phyloP scores from a whole-genome alignment of 2,888 invertebrate genomes.

The Bembecia ichneumoniformis region DNA sequence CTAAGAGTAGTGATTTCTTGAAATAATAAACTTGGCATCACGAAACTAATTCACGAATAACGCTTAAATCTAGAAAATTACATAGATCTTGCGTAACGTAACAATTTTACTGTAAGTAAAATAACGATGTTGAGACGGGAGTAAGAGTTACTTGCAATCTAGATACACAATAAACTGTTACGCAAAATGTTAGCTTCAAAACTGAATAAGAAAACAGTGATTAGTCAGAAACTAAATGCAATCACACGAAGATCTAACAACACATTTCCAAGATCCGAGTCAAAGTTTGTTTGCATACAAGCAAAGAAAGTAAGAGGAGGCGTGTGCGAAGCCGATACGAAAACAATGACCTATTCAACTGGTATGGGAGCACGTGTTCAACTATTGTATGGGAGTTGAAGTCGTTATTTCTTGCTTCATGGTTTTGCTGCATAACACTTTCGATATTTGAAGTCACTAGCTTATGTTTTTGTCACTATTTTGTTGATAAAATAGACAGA shows the following conservation, averaged over 20 bases:
- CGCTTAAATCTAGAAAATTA: not conserved
- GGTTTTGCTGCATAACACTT: not conserved
- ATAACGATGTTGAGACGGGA: not conserved
- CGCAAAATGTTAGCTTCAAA: too few relatives aligned
- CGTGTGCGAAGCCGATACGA: conserved; percentile 30
- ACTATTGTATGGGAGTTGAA: conserved; percentile 1
- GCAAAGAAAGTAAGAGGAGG: conserved; percentile 36
- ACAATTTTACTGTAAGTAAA: not conserved
- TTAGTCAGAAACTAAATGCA: too few relatives aligned
- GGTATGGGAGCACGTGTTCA: conserved; percentile 7
- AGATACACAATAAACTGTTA: too few relatives aligned
- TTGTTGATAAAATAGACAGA: too few relatives aligned
- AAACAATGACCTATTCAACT: conserved; percentile 31
- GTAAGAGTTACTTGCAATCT: too few relatives aligned
- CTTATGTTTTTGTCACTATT: too few relatives aligned
- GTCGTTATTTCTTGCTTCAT: not conserved
- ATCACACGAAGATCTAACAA: not conserved
- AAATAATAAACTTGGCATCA: not conserved
- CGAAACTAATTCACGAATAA: not conserved
- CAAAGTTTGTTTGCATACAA: conserved; percentile 8
- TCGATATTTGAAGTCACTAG: too few relatives aligned
- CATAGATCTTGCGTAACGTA: not conserved
- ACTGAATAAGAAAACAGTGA: too few relatives aligned
- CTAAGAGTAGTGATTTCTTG: not conserved
- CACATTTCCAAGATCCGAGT: not conserved